phyloP scores from a whole-genome alignment of 1,140 invertebrate species.

The Panagrolaimus sp. region DNA sequence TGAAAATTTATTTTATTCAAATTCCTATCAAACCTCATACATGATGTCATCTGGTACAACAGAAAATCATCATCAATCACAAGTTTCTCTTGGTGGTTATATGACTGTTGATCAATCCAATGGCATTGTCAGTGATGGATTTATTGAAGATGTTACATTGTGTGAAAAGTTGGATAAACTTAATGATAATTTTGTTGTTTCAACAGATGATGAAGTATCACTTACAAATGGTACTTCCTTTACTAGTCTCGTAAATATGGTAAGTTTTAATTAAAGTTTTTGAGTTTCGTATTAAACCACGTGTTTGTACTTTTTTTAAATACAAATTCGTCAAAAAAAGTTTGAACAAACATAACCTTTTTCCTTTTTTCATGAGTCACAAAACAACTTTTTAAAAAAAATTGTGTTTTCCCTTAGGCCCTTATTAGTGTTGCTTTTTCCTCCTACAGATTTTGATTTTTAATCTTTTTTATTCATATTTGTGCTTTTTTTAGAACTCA shows the following conservation, averaged over 20 bases:
- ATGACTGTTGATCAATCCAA: neutral
- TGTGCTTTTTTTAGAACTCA: conserved; percentile 2
- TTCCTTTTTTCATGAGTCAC: too few relatives aligned
- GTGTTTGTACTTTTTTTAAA: too few relatives aligned
- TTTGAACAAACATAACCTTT: too few relatives aligned
- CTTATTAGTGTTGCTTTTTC: too few relatives aligned
- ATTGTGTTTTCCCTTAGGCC: too few relatives aligned
- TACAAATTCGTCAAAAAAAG: too few relatives aligned
- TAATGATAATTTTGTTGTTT: conserved; percentile 8
- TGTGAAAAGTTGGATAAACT: neutral
- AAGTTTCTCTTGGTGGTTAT: conserved; percentile 12
- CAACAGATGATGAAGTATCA: neutral
- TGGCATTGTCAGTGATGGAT: neutral
- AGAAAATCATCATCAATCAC: conserved; percentile 1
- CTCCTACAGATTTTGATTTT: too few relatives aligned
- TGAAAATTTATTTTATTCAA: conserved; percentile 9
- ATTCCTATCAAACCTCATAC: neutral
- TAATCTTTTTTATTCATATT: neutral
- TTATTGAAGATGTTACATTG: neutral
- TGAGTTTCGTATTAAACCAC: too few relatives aligned
- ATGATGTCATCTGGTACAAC: neutral
- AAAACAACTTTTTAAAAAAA: too few relatives aligned
- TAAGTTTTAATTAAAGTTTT: neutral
- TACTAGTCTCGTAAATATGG: conserved; percentile 18
- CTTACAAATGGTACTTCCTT: neutral